Conservation (phyloP, 2,113 vertebrate genomes). For the Callithrix jacchus region DNA sequence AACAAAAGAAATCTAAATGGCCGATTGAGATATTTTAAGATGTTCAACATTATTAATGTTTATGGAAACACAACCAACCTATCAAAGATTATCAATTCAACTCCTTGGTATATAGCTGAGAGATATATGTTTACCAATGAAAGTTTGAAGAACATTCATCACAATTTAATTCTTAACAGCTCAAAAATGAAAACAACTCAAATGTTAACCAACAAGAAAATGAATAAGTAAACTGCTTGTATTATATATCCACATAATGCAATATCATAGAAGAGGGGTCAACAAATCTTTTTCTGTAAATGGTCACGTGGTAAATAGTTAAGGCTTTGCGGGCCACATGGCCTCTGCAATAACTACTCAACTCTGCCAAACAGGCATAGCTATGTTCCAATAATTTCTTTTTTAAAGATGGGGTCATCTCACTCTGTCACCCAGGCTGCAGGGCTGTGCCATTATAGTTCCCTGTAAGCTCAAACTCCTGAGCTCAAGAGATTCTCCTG, state of each 20-base stretch:
- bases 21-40: not conserved
- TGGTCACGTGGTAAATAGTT: not conserved
- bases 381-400: not conserved
- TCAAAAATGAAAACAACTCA: not conserved
- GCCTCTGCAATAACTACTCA: not conserved
- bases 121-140: not conserved
- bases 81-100: not conserved
- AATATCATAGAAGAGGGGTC: not conserved
- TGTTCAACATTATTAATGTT: slow-evolving; percentile 19
- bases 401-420: not conserved
- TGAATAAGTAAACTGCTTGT: not conserved
- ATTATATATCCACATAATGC: not conserved
- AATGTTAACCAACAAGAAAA: not conserved
- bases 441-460: not conserved
- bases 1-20: not conserved
- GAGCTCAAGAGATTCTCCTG: not conserved
- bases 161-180: not conserved
- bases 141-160: not conserved
- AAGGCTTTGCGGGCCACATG: not conserved
- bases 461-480: not conserved
- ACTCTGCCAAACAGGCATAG: not conserved
- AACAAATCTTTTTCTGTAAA: slow-evolving; percentile 16
- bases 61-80: slow-evolving; percentile 8
- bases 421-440: not conserved
- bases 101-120: not conserved